phyloP scores from a whole-genome alignment of 2,888 invertebrate genomes.

The Dasysyrphus tricinctus region DNA sequence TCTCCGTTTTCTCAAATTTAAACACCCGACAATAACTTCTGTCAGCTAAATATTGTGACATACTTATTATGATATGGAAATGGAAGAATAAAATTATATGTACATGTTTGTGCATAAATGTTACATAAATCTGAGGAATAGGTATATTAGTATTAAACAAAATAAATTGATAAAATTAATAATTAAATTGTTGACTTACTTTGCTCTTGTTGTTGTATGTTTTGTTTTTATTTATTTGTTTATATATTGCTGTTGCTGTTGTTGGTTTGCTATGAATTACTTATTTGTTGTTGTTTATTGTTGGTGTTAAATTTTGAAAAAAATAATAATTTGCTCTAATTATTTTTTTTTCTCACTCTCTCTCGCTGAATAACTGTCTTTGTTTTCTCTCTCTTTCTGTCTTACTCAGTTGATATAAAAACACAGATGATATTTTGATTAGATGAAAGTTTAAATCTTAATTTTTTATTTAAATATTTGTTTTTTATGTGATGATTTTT shows the following conservation, averaged over 20 bases:
- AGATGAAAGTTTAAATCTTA: conserved; percentile 53
- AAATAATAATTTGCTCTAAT: conserved; percentile 3
- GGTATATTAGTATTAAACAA: no score
- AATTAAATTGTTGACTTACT: conserved; percentile 36
- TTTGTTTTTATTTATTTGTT: conserved; percentile 20
- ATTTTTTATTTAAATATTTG: conserved; percentile 36
- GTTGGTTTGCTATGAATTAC: conserved; percentile 32
- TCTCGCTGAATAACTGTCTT: conserved; percentile 40
- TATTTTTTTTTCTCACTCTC: conserved; percentile 36
- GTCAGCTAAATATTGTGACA: no score
- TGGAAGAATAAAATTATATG: no score
- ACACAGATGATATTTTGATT: conserved; percentile 65
- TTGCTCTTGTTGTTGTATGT: conserved; percentile 59
- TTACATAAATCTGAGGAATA: background rate
- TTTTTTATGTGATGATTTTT: conserved; percentile 36
- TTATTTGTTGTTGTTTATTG: conserved; percentile 20
- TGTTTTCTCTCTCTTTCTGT: conserved; percentile 37
- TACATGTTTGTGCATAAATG: no score
- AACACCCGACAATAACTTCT: no score
- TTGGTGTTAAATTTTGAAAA: conserved; percentile 29
- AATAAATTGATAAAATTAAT: background rate
- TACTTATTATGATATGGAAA: no score
- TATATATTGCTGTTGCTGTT: conserved; percentile 53
- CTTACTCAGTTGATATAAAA: conserved; percentile 35
- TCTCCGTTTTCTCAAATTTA: no score